Evolutionary conservation across 1,140 invertebrate species (phyloP).

Genomic region (Proctacanthus coquilletti): DNA sequence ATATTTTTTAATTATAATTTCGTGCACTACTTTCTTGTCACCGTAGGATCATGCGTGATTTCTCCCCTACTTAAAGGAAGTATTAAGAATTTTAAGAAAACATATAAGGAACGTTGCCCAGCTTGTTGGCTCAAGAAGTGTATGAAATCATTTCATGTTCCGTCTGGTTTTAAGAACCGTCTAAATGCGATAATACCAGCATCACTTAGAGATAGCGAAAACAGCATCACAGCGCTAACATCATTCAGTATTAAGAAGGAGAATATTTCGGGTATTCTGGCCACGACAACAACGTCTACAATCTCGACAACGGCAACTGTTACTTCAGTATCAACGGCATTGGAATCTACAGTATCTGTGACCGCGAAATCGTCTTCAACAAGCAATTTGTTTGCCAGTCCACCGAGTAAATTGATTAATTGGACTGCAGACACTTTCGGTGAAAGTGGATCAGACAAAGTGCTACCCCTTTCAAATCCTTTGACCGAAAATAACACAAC

Average conservation of each 20-base stretch:
- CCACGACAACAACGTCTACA: background rate
- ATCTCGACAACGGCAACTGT: no score
- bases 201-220: conserved; percentile 12
- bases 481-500: conserved; percentile 25
- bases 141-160: conserved; percentile 60
- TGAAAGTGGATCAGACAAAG: background rate
- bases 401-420: background rate
- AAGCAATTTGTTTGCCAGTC: background rate
- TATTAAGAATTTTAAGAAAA: conserved; percentile 50
- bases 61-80: conserved; percentile 50
- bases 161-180: conserved; percentile 43
- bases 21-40: conserved; percentile 2
- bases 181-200: conserved; percentile 45
- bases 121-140: conserved; percentile 82
- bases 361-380: background rate
- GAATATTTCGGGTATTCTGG: conserved; percentile 1
- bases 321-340: background rate
- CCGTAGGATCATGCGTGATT: conserved; percentile 46
- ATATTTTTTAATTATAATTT: no score
- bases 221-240: no score
- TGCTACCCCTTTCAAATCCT: conserved; percentile 19
- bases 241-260: no score
- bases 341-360: background rate
- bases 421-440: no score
- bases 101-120: conserved; percentile 56